Evolutionary conservation across 2,797 vertebrate species (phyloP), one percentile per base, ranked within the genome.

Genomic region (Sebastiscus tertius): DNA sequence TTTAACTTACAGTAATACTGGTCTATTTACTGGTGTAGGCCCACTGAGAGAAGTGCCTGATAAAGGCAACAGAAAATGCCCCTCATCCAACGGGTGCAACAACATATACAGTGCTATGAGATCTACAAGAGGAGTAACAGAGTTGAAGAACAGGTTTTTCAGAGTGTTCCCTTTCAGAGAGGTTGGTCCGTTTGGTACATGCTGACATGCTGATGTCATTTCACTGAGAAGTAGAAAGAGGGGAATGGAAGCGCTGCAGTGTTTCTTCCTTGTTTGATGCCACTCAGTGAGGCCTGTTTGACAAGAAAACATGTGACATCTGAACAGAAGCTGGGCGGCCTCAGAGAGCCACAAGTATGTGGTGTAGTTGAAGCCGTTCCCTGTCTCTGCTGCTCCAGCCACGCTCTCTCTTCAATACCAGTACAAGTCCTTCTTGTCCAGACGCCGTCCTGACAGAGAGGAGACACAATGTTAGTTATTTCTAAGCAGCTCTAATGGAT

Each of bases 341-440:
- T 64, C 6, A 16, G 46, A 65, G 33, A 46, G 60, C 26, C 22
- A 20, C 61, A 62, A 13, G 13, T 62, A 9, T 27, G 68, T 26
- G 18, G 33, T 0, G 27, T 11, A 13, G 58, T 3, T 59, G 52
- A 59, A 70, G 65, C n/a, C 6, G 36, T 24, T 26, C 29, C 80
- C 33, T 54, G 22, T 68, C 42, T 79, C 56, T 5, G n/a, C 69
- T 49, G 68, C 31, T 60, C 12, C 77, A 24, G 60, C 9, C 2
- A 14, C 13, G 33, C 61, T 64, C 62, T 27, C 61, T 64, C 14
- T 27, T 92, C 90, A 95, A 75, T 95, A 96, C 96, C 95, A 98
- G 92, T 96, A 97, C 77, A 97, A 73, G 85, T 97, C 95, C 88
- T 71, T 94, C 90, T 96, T 97, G 90, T 97, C 96, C 33, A 92